Base-by-base conservation (phyloP, 2,113 vertebrate genomes). In the Arenaria interpres region DNA sequence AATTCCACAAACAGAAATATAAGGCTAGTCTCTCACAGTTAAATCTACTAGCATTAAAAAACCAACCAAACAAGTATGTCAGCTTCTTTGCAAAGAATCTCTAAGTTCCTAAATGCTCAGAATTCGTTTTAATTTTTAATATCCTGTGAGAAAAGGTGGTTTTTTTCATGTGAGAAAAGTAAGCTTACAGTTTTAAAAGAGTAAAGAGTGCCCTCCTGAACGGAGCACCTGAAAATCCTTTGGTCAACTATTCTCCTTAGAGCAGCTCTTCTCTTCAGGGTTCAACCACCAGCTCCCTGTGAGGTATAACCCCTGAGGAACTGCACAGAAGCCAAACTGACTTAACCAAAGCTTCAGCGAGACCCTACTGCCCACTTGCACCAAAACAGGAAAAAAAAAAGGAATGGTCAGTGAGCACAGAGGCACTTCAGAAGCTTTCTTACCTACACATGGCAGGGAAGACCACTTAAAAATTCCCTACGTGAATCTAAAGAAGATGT, bases 191-290 rank as follows among this genome's bases (percentile, higher is more conserved):
- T 91, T 67, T 95, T 72, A 96, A 80, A 14, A 71, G 67, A 48
- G 53, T n/a, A 48, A 19, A 22, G 16, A 82, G 79, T 12, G 64
- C 68, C 88, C 89, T 95, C 78, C 53, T 15, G 37, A 88, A 66
- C 76, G 74, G 48, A 76, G 90, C 94, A 97, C 93, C 92, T 97
- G 95, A 87, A 94, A 82, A 74, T 14, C 56, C 63, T 83, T 84
- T 74, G 68, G 82, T 77, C 84, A 39, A n/a, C 56, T 57, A 39
- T 59, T 85, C 76, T 89, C 81, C 32, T 94, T 69, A 85, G 35
- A 93, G 63, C 54, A 97, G 95, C 94, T 95, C 78, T 88, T 97
- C 78, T 95, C 90, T 51, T 79, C 53, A n/a, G 92, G 91, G 72
- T 35, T 24, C 10, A 82, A 90, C 41, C 68, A 88, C 85, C 82